Conservation (phyloP, 2,797 vertebrate species). For the Diglossa cyanea region DNA sequence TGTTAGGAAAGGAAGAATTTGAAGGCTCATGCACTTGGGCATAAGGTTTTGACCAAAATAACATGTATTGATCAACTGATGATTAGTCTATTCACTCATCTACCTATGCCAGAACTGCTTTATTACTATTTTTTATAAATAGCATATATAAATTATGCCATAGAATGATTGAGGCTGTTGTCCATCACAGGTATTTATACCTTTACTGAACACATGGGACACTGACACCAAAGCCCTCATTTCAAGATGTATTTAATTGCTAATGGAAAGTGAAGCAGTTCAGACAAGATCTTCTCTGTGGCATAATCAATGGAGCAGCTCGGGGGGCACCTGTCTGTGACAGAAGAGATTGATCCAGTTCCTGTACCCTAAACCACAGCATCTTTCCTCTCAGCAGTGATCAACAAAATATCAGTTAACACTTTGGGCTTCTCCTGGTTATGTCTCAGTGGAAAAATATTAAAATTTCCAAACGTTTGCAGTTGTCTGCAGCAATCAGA, state of each 20-base stretch:
- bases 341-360: constrained; percentile 33
- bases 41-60: neutral
- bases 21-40: neutral
- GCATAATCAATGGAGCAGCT: neutral
- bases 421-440: neutral
- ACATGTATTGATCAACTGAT: accelerated
- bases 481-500: neutral
- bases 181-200: neutral
- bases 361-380: neutral
- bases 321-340: constrained; percentile 38
- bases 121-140: neutral
- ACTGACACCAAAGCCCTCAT: neutral
- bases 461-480: neutral
- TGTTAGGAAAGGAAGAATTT: neutral
- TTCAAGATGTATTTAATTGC: neutral
- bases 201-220: neutral
- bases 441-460: neutral
- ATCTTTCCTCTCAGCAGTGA: neutral
- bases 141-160: accelerated
- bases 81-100: neutral
- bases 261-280: neutral
- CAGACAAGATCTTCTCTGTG: neutral
- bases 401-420: neutral
- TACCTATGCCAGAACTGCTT: neutral
- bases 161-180: neutral